A percentile compares a stretch with the other conserved stretches of the same genome.
These are phyloP conservation scores for Gastrophysa polygoni DNA, from an alignment of 2,888 invertebrate species.

Conservation along the genomic window DNA sequence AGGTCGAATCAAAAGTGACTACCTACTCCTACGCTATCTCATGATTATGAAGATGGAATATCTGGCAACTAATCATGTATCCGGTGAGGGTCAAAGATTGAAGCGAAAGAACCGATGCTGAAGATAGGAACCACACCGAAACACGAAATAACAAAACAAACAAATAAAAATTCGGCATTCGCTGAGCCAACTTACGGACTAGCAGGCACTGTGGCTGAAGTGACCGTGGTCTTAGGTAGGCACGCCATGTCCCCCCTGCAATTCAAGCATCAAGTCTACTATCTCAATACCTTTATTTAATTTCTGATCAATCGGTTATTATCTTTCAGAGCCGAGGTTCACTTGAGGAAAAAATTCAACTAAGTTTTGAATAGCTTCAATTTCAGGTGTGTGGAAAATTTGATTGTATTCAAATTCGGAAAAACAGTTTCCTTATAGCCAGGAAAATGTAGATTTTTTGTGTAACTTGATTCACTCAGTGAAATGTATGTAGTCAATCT, in stretches of 20 bases:
- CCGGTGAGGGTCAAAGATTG: constrained; percentile 13
- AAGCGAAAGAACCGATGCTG: constrained; percentile 16
- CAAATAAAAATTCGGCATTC: constrained; percentile 32
- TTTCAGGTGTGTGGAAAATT: too few species aligned
- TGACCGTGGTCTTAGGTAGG: constrained; percentile 54
- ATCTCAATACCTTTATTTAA: constrained; percentile 48
- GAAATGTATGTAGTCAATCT: too few species aligned
- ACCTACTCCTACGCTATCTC: too few species aligned
- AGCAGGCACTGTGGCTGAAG: constrained; percentile 57
- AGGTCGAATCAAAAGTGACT: too few species aligned
- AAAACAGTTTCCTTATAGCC: too few species aligned
- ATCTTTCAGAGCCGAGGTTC: constrained; percentile 5
- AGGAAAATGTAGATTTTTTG: too few species aligned
- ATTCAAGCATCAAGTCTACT: constrained; percentile 54
- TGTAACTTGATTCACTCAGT: too few species aligned
- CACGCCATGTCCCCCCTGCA: constrained; percentile 64
- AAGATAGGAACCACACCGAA: constrained; percentile 7
- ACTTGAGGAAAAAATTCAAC: too few species aligned
- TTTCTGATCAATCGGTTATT: constrained; percentile 14
- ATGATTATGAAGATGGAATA: too few species aligned
- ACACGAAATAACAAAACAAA: constrained; percentile 7
- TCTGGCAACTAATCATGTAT: neutral
- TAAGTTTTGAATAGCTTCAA: too few species aligned
- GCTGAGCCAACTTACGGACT: constrained; percentile 48
- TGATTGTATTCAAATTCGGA: too few species aligned